Evolutionary conservation across 2,888 invertebrate species (phyloP).

Genomic region (Mamestra brassicae): DNA sequence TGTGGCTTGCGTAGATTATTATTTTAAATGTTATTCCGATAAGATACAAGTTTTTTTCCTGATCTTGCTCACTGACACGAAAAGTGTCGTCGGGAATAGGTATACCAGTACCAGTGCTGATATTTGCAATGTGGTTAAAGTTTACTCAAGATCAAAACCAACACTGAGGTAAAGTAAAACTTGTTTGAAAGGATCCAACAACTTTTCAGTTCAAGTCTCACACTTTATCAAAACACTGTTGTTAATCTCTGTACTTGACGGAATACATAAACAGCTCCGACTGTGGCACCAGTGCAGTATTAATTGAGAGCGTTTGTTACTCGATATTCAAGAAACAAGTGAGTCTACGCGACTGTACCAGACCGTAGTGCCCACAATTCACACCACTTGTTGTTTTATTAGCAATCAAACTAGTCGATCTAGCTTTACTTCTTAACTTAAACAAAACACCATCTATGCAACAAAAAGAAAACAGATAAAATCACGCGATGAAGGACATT

Average conservation of each 20-base stretch:
- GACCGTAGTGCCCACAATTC: conserved; percentile 47
- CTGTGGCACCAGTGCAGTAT: conserved; percentile 66
- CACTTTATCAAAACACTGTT: conserved; percentile 51
- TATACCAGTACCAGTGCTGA: background rate
- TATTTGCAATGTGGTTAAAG: conserved; percentile 9
- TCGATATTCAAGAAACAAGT: conserved; percentile 70
- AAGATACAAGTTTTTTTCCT: background rate
- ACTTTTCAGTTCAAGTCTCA: conserved; percentile 33
- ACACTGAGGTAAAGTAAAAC: conserved; percentile 21
- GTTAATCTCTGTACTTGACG: conserved; percentile 49
- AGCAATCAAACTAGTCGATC: conserved; percentile 29
- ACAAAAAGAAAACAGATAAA: conserved; percentile 8
- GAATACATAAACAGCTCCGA: conserved; percentile 70
- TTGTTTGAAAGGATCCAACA: conserved; percentile 26
- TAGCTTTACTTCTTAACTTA: conserved; percentile 28
- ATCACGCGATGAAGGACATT: background rate
- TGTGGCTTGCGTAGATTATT: conserved; percentile 29
- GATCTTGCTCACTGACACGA: background rate
- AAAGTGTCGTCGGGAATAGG: background rate
- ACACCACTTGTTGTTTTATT: conserved; percentile 71
- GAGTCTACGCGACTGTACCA: conserved; percentile 60
- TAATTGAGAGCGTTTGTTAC: conserved; percentile 71
- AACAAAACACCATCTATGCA: background rate
- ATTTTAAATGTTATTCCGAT: conserved; percentile 34
- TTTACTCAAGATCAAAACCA: conserved; percentile 21